phyloP scores from a whole-genome alignment of 2,797 vertebrate genomes.

The Sebastes hubbsi region DNA sequence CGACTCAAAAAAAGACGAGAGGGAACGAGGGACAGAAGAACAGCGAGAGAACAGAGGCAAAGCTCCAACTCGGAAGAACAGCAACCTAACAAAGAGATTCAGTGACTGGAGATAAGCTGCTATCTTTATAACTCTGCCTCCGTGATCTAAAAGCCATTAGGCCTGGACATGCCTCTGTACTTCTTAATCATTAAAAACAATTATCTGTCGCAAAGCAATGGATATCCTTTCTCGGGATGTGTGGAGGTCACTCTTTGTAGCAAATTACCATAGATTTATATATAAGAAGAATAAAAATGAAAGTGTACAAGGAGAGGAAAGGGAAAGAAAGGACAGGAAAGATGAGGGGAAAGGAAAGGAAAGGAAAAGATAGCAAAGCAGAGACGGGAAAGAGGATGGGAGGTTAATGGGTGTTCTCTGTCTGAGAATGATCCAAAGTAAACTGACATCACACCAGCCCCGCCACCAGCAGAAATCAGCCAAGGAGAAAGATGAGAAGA shows the following conservation, averaged over 20 bases:
- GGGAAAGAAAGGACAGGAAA: not conserved
- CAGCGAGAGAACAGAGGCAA: constrained; percentile 47
- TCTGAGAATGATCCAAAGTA: constrained; percentile 63
- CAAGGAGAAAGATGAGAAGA: constrained; percentile 53
- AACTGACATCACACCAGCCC: constrained; percentile 60
- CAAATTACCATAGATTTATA: constrained; percentile 43
- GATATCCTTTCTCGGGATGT: constrained; percentile 27
- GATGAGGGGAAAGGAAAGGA: not conserved
- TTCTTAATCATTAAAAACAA: constrained; percentile 68
- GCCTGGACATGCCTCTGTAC: constrained; percentile 49
- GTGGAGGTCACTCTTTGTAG: constrained; percentile 13
- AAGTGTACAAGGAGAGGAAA: not conserved
- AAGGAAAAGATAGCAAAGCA: constrained; percentile 9
- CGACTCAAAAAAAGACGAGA: constrained; percentile 40
- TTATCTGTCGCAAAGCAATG: constrained; percentile 46
- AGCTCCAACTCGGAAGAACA: constrained; percentile 52
- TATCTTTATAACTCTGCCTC: constrained; percentile 60
- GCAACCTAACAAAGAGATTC: constrained; percentile 63
- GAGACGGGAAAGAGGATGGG: not conserved
- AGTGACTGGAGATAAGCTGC: constrained; percentile 61
- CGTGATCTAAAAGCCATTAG: constrained; percentile 65
- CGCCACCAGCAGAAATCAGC: constrained; percentile 56
- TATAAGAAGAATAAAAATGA: constrained; percentile 3
- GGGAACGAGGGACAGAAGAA: constrained; percentile 40
- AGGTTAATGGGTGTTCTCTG: constrained; percentile 46